Conservation (phyloP, 2,113 vertebrate genomes). For the Myanophis thanlyinensis region DNA sequence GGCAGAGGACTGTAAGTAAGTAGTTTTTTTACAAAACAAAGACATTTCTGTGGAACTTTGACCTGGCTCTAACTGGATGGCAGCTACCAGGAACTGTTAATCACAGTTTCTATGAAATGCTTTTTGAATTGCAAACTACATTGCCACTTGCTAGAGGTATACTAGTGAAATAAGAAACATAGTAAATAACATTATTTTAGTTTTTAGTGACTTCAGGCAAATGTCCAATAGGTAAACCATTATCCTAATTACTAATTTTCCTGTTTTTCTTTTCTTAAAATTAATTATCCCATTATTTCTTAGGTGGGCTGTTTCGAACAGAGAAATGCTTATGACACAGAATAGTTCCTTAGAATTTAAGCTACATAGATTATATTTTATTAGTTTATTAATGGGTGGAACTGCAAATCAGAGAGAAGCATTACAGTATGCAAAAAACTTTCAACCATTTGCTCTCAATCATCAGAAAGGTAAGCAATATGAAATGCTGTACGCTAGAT, state of each 20-base stretch:
- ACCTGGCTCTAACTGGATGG: not conserved
- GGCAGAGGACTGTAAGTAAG: not conserved
- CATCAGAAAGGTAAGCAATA: constrained; percentile 78
- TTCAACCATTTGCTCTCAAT: constrained; percentile 82
- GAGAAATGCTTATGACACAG: constrained; percentile 86
- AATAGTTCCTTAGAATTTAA: constrained; percentile 86
- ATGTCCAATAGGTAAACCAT: not conserved
- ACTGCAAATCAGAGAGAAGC: constrained; percentile 83
- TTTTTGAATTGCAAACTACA: not conserved
- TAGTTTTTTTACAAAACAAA: not conserved
- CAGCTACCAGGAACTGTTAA: not conserved
- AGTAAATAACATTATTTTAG: not conserved
- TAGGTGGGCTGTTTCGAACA: constrained; percentile 85
- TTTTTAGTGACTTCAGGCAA: not conserved
- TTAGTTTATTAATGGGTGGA: constrained; percentile 84
- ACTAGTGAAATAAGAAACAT: not conserved
- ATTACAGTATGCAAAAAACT: constrained; percentile 83
- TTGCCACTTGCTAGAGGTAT: not conserved
- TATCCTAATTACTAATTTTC: not conserved
- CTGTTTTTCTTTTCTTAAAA: not conserved
- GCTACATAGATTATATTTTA: constrained; percentile 83
- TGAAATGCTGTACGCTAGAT: not conserved
- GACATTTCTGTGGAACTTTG: not conserved
- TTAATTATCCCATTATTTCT: constrained; percentile 33
- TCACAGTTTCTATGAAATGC: not conserved